Percentiles rank a stretch among this genome's conserved stretches.
phyloP scores from a whole-genome alignment of 2,113 vertebrate species.

The Crotophaga sulcirostris region DNA sequence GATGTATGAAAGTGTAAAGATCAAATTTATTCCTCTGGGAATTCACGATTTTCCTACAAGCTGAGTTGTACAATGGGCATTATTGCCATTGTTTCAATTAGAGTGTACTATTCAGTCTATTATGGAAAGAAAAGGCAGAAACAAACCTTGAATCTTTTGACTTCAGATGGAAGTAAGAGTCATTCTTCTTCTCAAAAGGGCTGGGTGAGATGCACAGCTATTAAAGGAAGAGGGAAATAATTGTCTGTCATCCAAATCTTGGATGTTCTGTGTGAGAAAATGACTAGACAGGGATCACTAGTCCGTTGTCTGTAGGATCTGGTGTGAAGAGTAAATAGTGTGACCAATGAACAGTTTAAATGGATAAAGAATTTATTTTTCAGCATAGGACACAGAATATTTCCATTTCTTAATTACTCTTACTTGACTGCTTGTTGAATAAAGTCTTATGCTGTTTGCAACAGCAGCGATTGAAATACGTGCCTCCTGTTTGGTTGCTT shows the following conservation, averaged over 20 bases:
- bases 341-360: neutral
- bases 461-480: neutral
- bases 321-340: neutral
- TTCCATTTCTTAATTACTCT: neutral
- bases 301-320: neutral
- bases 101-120: neutral
- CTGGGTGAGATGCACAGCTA: neutral
- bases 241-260: neutral
- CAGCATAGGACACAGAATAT: neutral
- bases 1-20: neutral
- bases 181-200: neutral
- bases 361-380: neutral
- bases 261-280: neutral
- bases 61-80: neutral
- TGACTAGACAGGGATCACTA: neutral
- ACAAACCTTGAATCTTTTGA: neutral
- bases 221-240: neutral
- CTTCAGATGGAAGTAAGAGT: neutral
- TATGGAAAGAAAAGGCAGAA: neutral
- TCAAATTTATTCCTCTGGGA: neutral
- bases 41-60: neutral
- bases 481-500: neutral
- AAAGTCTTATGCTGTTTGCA: accelerated
- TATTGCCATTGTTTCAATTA: neutral
- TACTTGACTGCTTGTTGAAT: neutral